These are phyloP conservation scores for Jaculus jaculus DNA, from an alignment of 2,113 vertebrate species.

Conservation along the genomic window DNA sequence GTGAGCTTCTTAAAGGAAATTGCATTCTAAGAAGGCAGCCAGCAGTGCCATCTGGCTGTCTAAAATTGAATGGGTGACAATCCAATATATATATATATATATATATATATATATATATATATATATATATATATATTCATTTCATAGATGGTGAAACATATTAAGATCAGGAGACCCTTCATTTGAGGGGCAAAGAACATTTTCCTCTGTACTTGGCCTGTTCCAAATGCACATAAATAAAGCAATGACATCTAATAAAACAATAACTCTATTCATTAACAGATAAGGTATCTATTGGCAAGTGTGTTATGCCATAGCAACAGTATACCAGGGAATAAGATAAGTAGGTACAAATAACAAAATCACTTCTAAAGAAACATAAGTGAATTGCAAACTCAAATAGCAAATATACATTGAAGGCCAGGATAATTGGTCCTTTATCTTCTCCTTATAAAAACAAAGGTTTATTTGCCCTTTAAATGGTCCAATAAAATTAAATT, in stretches of 20 bases:
- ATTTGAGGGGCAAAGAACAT: constrained; percentile 37
- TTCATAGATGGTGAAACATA: constrained; percentile 43
- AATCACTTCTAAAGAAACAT: constrained; percentile 62
- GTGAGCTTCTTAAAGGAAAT: constrained; percentile 41
- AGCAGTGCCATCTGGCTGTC: constrained; percentile 3
- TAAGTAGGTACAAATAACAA: constrained; percentile 34
- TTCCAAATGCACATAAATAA: constrained; percentile 56
- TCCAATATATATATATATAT: constrained; percentile 64
- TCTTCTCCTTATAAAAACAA: constrained; percentile 78
- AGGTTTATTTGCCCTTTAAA: constrained; percentile 81
- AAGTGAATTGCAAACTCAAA: constrained; percentile 66
- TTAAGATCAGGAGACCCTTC: constrained; percentile 45
- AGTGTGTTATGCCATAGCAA: constrained; percentile 37
- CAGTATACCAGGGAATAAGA: constrained; percentile 40
- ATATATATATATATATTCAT: constrained; percentile 52
- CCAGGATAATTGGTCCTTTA: constrained; percentile 77
- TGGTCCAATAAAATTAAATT: constrained; percentile 75
- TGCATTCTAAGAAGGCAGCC: constrained; percentile 11
- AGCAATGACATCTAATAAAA: constrained; percentile 45
- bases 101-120: constrained; percentile 59
- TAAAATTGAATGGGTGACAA: constrained; percentile 73
- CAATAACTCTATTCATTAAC: constrained; percentile 59
- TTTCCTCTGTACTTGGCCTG: background rate
- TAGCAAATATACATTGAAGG: constrained; percentile 49
- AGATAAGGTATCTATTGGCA: constrained; percentile 32